Evolutionary conservation across 2,113 vertebrate species (phyloP).

Genomic region (Meriones unguiculatus): DNA sequence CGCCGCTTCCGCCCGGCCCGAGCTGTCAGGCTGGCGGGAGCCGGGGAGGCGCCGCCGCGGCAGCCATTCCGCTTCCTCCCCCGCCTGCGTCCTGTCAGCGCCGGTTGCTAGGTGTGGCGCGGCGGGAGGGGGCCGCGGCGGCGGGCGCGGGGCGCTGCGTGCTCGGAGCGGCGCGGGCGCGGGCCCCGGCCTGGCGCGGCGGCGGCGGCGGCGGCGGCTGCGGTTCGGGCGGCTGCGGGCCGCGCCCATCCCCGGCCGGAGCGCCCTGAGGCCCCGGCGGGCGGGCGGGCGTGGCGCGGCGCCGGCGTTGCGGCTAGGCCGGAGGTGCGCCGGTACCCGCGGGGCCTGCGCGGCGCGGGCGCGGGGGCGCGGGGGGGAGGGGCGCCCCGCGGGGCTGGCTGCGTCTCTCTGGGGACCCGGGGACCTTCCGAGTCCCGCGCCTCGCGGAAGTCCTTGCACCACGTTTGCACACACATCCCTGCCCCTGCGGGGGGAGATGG

Average conservation of each 20-base stretch:
- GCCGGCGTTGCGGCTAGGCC: conserved; percentile 69
- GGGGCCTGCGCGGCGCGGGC: conserved; percentile 72
- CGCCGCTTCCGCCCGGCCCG: conserved; percentile 85
- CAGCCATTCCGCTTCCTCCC: conserved; percentile 84
- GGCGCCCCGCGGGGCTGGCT: not conserved
- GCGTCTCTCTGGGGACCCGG: not conserved
- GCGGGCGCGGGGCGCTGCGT: not conserved
- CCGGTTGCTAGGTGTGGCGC: conserved; percentile 82
- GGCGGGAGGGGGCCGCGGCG: conserved; percentile 58
- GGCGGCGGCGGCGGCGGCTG: conserved; percentile 21
- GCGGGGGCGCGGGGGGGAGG: conserved; percentile 68
- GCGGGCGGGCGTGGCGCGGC: conserved; percentile 34
- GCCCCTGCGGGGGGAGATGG: conserved; percentile 52
- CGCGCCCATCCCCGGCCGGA: conserved; percentile 67
- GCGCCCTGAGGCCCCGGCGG: conserved; percentile 59
- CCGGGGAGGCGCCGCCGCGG: conserved; percentile 80
- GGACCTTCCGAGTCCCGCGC: conserved; percentile 64
- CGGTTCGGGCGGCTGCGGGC: conserved; percentile 69
- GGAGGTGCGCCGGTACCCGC: conserved; percentile 50
- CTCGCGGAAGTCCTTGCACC: conserved; percentile 71
- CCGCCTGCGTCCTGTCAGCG: conserved; percentile 84
- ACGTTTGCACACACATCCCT: conserved; percentile 63
- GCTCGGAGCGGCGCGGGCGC: not conserved
- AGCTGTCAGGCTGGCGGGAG: conserved; percentile 84
- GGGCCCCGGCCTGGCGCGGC: conserved; percentile 58